These are phyloP conservation scores for Scotopteryx bipunctaria DNA, from an alignment of 2,888 invertebrate species.

Conservation along the genomic window DNA sequence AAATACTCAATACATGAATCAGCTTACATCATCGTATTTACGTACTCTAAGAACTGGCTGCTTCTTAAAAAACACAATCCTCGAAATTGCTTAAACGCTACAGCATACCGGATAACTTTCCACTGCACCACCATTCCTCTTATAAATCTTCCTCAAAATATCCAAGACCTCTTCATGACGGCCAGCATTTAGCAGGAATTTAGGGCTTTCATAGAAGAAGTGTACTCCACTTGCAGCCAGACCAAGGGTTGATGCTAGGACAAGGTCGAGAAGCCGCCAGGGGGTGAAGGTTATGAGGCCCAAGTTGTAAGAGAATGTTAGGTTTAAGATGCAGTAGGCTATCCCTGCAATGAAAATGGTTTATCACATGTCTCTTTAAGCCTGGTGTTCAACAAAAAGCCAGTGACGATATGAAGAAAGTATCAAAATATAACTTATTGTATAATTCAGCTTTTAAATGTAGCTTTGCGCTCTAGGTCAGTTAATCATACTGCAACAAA, in stretches of 20 bases:
- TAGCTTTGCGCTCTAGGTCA: not conserved
- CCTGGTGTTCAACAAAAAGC: too few relatives aligned
- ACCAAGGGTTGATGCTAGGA: constrained; percentile 80
- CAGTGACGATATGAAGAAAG: too few relatives aligned
- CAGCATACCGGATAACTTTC: constrained; percentile 32
- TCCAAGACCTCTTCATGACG: constrained; percentile 81
- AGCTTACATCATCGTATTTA: too few relatives aligned
- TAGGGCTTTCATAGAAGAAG: constrained; percentile 87
- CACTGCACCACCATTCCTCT: constrained; percentile 27
- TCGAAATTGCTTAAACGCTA: not conserved
- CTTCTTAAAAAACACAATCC: too few relatives aligned
- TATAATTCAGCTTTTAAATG: too few relatives aligned
- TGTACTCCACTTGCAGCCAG: constrained; percentile 77
- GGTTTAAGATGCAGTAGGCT: constrained; percentile 45
- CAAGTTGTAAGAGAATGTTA: constrained; percentile 40
- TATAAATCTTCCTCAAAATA: constrained; percentile 81
- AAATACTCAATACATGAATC: too few relatives aligned
- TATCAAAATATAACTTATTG: too few relatives aligned
- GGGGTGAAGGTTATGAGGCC: constrained; percentile 48
- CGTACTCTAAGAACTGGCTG: too few relatives aligned
- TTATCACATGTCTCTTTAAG: not conserved
- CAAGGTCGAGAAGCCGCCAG: constrained; percentile 53
- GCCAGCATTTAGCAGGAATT: constrained; percentile 85
- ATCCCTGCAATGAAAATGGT: constrained; percentile 35
- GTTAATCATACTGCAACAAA: not conserved